Evolutionary conservation across 2,888 invertebrate species (phyloP).

Genomic region (Drosophila diplacantha): DNA sequence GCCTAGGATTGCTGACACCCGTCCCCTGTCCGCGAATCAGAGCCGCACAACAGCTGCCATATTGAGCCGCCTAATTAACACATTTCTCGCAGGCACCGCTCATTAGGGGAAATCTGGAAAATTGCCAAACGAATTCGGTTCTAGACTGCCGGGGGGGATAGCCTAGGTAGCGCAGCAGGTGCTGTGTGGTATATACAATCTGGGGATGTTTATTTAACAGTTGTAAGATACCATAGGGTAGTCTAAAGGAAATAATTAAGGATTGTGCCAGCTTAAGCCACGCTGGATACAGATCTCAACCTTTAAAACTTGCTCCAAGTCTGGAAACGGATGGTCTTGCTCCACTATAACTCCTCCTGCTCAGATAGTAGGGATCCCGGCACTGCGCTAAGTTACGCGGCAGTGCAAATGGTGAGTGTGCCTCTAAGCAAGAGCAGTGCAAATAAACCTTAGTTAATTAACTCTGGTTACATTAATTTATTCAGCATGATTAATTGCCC

Average conservation of each 20-base stretch:
- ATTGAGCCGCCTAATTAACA: constrained; percentile 58
- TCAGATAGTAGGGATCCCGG: background rate
- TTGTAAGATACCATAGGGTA: too few species aligned
- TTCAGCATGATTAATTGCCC: constrained; percentile 73
- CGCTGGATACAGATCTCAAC: background rate
- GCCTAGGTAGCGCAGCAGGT: background rate
- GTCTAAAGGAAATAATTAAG: background rate
- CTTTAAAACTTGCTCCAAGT: background rate
- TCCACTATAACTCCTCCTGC: background rate
- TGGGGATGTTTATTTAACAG: background rate
- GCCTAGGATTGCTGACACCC: constrained; percentile 13
- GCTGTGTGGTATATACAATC: background rate
- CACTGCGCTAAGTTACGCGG: constrained; percentile 4
- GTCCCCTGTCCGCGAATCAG: constrained; percentile 39
- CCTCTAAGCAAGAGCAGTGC: constrained; percentile 42
- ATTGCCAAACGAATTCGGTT: constrained; percentile 15
- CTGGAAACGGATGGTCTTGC: background rate
- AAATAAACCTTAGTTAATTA: constrained; percentile 76
- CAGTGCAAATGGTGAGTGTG: constrained; percentile 31
- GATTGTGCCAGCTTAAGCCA: too few species aligned
- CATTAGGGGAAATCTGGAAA: constrained; percentile 32
- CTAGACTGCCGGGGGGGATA: constrained; percentile 1
- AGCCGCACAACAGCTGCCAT: constrained; percentile 51
- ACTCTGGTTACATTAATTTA: constrained; percentile 76
- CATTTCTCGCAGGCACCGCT: constrained; percentile 37